Conservation (phyloP, 2,888 invertebrate genomes). For the Cylindroiulus punctatus region DNA sequence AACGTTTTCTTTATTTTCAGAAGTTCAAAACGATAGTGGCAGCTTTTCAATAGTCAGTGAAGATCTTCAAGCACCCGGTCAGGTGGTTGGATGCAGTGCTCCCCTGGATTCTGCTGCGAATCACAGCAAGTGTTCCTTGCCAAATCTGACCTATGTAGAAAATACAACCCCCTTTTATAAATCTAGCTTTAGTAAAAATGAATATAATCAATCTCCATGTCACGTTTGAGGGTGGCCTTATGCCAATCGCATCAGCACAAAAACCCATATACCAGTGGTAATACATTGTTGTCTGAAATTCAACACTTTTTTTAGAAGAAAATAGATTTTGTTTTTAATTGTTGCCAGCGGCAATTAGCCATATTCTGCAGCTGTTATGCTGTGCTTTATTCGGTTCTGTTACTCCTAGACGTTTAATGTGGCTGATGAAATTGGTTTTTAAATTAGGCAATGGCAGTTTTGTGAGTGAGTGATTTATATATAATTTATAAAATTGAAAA, state of each 20-base stretch:
- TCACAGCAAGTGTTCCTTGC: conserved; percentile 54
- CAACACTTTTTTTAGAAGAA: not conserved
- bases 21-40: conserved; percentile 59
- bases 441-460: conserved; percentile 11
- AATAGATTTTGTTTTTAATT: not conserved
- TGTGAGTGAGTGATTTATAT: conserved; percentile 21
- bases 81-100: not conserved
- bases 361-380: conserved; percentile 13
- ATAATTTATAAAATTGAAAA: conserved; percentile 36
- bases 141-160: conserved; percentile 53
- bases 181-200: conserved; percentile 50
- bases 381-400: not conserved
- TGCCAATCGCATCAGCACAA: conserved; percentile 6
- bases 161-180: conserved; percentile 19
- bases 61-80: conserved; percentile 49
- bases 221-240: conserved; percentile 44
- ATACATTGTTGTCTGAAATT: not conserved
- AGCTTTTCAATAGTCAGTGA: conserved; percentile 59
- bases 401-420: conserved; percentile 4
- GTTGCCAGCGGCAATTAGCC: not conserved
- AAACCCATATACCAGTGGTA: not conserved
- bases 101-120: conserved; percentile 39
- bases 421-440: conserved; percentile 14
- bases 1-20: conserved; percentile 53
- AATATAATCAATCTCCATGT: conserved; percentile 28